Evolutionary conservation across 2,113 vertebrate species (phyloP).

Genomic region (Corythaixoides concolor): DNA sequence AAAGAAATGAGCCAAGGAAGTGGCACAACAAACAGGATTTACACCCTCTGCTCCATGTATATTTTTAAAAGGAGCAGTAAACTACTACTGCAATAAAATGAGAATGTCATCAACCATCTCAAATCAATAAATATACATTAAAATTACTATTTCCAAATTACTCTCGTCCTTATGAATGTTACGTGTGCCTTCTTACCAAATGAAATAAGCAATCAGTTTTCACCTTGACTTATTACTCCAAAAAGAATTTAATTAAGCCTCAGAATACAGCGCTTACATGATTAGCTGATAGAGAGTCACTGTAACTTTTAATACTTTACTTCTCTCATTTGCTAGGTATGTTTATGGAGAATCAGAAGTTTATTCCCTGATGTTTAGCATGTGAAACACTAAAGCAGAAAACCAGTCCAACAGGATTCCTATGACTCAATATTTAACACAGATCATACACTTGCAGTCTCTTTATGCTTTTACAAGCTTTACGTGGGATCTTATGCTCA

Average conservation of each 20-base stretch:
- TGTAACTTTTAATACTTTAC: neutral
- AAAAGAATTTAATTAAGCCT: neutral
- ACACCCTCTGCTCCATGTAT: neutral
- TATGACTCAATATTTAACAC: neutral
- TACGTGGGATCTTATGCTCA: neutral
- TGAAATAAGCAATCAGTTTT: neutral
- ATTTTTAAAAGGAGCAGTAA: neutral
- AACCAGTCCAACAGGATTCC: conserved; percentile 27
- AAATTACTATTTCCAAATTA: neutral
- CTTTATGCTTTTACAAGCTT: neutral
- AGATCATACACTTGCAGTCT: fast-evolving
- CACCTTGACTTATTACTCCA: neutral
- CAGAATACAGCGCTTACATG: neutral
- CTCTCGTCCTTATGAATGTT: neutral
- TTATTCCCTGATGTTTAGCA: neutral
- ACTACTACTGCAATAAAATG: neutral
- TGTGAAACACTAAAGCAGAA: neutral
- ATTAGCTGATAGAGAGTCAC: neutral
- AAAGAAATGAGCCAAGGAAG: neutral
- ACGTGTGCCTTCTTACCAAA: neutral
- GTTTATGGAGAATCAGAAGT: neutral
- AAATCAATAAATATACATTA: neutral
- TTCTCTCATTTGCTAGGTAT: neutral
- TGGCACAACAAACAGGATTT: neutral
- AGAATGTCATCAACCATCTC: neutral